Conservation (phyloP, 2,888 invertebrate genomes). For the Trichopria drosophilae region DNA sequence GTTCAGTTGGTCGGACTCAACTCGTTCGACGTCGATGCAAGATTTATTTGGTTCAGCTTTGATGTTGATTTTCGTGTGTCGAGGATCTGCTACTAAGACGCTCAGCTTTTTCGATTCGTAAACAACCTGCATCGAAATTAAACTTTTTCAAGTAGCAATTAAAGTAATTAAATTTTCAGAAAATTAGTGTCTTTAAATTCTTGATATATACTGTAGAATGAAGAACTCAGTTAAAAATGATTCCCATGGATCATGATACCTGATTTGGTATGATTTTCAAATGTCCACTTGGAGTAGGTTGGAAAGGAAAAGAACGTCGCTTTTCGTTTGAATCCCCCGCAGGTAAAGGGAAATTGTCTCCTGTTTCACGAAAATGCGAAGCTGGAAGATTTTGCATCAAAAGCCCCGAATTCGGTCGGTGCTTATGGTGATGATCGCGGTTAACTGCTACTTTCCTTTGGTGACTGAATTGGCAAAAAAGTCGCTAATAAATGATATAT, state of each 20-base stretch:
- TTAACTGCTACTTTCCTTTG: too few species aligned
- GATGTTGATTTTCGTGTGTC: conserved; percentile 68
- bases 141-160: neutral
- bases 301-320: conserved; percentile 65
- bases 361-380: conserved; percentile 32
- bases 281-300: conserved; percentile 70
- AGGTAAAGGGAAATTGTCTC: conserved; percentile 30
- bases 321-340: conserved; percentile 36
- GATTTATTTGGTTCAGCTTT: conserved; percentile 45
- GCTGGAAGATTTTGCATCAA: conserved; percentile 44
- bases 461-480: too few species aligned
- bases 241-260: too few species aligned
- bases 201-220: too few species aligned
- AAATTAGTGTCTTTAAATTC: too few species aligned
- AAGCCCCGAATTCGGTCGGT: conserved; percentile 35
- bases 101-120: conserved; percentile 72
- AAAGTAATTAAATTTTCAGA: too few species aligned
- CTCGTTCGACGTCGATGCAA: conserved; percentile 32
- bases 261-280: conserved; percentile 71
- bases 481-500: too few species aligned
- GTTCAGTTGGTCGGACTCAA: conserved; percentile 30
- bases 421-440: too few species aligned
- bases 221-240: too few species aligned
- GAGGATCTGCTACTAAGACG: conserved; percentile 69
- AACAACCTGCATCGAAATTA: conserved; percentile 63